Conservation (phyloP, 2,888 invertebrate genomes). For the Drosophila paranaensis region DNA sequence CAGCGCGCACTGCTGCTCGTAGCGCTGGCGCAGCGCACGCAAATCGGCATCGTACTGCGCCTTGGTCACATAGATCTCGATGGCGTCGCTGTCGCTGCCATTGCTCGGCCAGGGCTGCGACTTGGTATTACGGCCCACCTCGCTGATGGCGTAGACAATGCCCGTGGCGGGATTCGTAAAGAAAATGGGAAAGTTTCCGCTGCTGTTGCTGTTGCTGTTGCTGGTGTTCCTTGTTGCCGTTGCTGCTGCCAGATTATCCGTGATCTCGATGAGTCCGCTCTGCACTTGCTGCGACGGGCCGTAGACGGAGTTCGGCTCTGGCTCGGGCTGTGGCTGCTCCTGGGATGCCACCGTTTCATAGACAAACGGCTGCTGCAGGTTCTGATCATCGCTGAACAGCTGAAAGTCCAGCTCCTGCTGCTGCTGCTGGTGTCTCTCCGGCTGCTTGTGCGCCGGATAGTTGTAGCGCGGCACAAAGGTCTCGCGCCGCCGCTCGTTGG, state of each 20-base stretch:
- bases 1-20: conserved; percentile 54
- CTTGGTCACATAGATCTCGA: conserved; percentile 81
- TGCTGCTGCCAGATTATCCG: conserved; percentile 15
- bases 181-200: conserved; percentile 77
- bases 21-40: conserved; percentile 59
- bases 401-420: conserved; percentile 66
- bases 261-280: conserved; percentile 54
- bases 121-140: conserved; percentile 66
- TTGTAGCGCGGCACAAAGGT: conserved; percentile 75
- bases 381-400: conserved; percentile 51
- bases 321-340: background rate
- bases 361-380: conserved; percentile 35
- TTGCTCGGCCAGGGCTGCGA: conserved; percentile 21
- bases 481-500: conserved; percentile 48
- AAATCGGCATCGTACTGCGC: conserved; percentile 82
- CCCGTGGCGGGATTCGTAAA: conserved; percentile 83
- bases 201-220: background rate
- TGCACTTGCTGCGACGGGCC: conserved; percentile 46
- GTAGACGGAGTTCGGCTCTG: background rate
- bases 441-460: conserved; percentile 37
- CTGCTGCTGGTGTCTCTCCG: conserved; percentile 16
- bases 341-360: conserved; percentile 44
- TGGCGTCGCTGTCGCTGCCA: conserved; percentile 44
- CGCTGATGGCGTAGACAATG: conserved; percentile 82
- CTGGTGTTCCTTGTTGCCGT: background rate